Base-by-base conservation (phyloP, 2,797 vertebrate genomes). In the Silurus aristotelis region DNA sequence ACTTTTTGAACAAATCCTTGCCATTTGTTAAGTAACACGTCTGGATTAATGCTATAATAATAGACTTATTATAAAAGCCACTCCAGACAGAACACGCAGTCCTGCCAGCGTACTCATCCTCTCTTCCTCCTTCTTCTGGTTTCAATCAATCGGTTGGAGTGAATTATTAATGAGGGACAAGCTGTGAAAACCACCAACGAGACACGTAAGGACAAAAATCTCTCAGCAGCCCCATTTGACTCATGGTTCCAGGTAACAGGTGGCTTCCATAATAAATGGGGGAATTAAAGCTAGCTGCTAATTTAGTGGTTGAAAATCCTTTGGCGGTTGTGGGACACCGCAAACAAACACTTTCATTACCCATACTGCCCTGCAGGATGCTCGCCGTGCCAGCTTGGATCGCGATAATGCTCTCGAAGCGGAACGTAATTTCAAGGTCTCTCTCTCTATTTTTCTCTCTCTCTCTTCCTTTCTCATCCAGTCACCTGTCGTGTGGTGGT, bases 151-250 rank as follows among this genome's bases (percentile, higher is more conserved):
- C 83, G 85, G 68, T 46, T 64, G 17, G 55, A 17, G 84, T 90
- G 83, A 91, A 90, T 90, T 87, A 91, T 91, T 73, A 48, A 91
- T 89, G 79, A 90, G 85, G 73, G 79, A 88, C 88, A 89, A 89
- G 86, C 84, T 88, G 87, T 87, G 84, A 89, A 88, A 84, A 78
- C 82, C 79, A 25, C 79, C 75, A 82, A 84, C 87, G 15, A 2
- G 19, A 61, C 80, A 48, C 27, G 63, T 31, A 38, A 77, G 52
- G 80, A 38, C 67, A 63, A 22, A 77, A 52, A 84, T 78, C 73
- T 66, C 25, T 52, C 9, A 61, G 14, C 46, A 27, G 52, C 63
- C 25, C 31, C 2, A 17, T 63, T 56, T 27, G 17, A 52, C 25
- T 20, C 20, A 6, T 58, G 48, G 19, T 78, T 22, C 31, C 72